Base-by-base conservation (phyloP, 2,888 invertebrate species). In the Drosophila austrosaltans region DNA sequence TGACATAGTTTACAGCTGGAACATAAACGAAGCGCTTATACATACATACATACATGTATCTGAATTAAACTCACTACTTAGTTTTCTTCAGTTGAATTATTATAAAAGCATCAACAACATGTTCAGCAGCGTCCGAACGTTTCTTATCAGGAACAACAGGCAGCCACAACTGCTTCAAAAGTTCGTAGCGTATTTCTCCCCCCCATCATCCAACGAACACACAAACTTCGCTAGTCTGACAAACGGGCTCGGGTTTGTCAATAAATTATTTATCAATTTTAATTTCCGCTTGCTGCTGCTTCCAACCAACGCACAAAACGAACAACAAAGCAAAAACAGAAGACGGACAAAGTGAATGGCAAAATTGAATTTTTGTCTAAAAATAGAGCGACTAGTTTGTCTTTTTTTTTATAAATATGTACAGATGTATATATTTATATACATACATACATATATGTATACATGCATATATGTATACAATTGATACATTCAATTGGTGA, bases 201-300 rank as follows among this genome's bases (percentile, higher is more conserved):
- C 8, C 22, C 22, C 22, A 16, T 20, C 44, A 44, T 6, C 48
- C 48, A 32, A 32, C 32, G 48, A 2, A 40, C n/a, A 6, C 42
- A n/a, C 25, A 30, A 6, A 20, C 16, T 39, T 4, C 20, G 2
- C 28, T 5, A 39, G 57, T 12, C 57, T 57, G 48, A 53, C 66
- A 53, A 72, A 36, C 30, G 42, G 53, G 22, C 53, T 58, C 61
- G 30, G 42, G 66, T 81, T 78, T 73, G 72, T 69, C 76, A 79
- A 79, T 79, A 73, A 73, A 81, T 59, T 66, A 76, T 75, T 79
- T 77, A 79, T 82, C 75, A 82, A 77, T 82, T 82, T 79, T 75
- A 69, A 79, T 80, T 82, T 82, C 82, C 80, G 82, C 76, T 60
- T 32, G 44, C 62, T 70, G 63, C 48, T 32, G 44, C 68, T 70